Conservation (phyloP, 2,888 invertebrate species). For the Merodon equestris region DNA sequence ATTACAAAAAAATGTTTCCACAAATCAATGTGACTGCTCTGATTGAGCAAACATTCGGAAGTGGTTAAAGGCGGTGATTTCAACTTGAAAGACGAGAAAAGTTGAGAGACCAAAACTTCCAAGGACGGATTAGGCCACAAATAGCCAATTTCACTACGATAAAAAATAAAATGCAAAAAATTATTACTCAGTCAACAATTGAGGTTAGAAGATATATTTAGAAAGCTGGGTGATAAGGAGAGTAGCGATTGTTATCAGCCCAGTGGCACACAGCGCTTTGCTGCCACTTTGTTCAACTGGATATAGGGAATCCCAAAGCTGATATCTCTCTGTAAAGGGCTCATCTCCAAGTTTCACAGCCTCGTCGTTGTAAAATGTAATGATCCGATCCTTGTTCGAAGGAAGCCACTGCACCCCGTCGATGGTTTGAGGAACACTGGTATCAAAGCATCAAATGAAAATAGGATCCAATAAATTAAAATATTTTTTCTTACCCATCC, state of each 20-base stretch:
- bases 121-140: too few relatives aligned
- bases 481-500: slow-evolving; percentile 71
- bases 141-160: too few relatives aligned
- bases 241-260: neutral
- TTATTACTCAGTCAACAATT: too few relatives aligned
- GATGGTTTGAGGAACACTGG: neutral
- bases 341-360: neutral
- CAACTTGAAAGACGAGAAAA: too few relatives aligned
- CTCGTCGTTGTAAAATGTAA: neutral
- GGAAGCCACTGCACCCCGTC: neutral
- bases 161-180: too few relatives aligned
- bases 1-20: too few relatives aligned
- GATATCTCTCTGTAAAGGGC: neutral
- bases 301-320: neutral
- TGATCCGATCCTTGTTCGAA: neutral
- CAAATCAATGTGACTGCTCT: too few relatives aligned
- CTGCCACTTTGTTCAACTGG: neutral
- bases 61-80: too few relatives aligned
- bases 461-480: neutral
- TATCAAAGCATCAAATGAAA: neutral
- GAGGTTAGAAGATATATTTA: neutral
- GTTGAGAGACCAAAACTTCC: too few relatives aligned
- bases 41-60: too few relatives aligned
- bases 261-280: neutral
- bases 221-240: too few relatives aligned